These are phyloP conservation scores for Rhea pennata DNA, from an alignment of 2,113 vertebrate species.

Conservation along the genomic window DNA sequence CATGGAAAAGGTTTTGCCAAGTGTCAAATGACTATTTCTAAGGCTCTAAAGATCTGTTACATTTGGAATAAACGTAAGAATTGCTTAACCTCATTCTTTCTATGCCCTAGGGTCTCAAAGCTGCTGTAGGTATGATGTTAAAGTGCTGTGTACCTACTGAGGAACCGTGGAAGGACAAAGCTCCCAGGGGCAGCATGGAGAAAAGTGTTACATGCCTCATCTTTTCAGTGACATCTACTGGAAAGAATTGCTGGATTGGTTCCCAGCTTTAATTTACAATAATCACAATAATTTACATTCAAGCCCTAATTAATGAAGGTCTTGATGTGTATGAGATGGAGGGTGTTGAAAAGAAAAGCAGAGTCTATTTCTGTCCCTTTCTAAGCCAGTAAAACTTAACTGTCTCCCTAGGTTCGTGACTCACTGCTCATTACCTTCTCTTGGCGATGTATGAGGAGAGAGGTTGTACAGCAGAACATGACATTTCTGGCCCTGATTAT, in stretches of 20 bases:
- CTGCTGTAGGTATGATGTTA: neutral
- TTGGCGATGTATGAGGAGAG: neutral
- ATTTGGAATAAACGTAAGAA: neutral
- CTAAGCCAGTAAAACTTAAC: neutral
- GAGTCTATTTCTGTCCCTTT: slow-evolving; percentile 31
- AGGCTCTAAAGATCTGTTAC: neutral
- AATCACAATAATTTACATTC: slow-evolving; percentile 35
- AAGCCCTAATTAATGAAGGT: neutral
- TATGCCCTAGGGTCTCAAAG: neutral
- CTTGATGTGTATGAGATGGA: neutral
- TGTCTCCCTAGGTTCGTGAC: neutral
- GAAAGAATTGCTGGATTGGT: neutral
- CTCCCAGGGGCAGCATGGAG: neutral
- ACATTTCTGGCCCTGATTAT: neutral
- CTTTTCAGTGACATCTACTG: neutral
- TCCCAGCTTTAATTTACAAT: slow-evolving; percentile 38
- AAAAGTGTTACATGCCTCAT: neutral
- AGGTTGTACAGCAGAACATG: slow-evolving; percentile 20
- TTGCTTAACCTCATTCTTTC: neutral
- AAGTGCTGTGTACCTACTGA: neutral
- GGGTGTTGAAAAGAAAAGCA: neutral
- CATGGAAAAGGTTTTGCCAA: neutral
- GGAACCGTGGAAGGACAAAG: neutral
- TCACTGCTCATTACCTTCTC: slow-evolving; percentile 34
- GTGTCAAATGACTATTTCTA: neutral